Evolutionary conservation across 2,888 invertebrate species (phyloP).

Genomic region (Serrognathus titanus): DNA sequence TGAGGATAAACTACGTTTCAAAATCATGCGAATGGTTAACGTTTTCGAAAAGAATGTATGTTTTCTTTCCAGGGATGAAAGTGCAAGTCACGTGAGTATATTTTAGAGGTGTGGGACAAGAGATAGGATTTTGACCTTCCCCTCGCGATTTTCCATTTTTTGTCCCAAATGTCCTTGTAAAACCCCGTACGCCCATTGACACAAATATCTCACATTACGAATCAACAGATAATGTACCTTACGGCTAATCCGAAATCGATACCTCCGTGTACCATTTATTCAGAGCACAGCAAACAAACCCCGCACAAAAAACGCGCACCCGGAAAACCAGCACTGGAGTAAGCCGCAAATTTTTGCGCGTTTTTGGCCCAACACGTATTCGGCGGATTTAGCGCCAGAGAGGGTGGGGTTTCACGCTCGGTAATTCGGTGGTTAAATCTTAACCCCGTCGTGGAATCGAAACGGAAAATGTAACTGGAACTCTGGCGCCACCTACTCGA

Average conservation of each 20-base stretch:
- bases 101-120: too few species aligned
- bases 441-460: conserved; percentile 12
- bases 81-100: too few species aligned
- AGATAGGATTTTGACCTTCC: too few species aligned
- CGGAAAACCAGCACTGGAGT: not conserved
- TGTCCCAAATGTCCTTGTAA: not conserved
- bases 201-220: conserved; percentile 6
- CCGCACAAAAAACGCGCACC: not conserved
- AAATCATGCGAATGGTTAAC: too few species aligned
- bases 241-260: conserved; percentile 7
- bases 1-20: too few species aligned
- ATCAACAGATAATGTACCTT: conserved; percentile 14
- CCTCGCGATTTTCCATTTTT: too few species aligned
- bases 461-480: conserved; percentile 4
- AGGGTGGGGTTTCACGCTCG: conserved; percentile 13
- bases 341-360: not conserved
- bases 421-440: conserved; percentile 6
- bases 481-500: conserved; percentile 10
- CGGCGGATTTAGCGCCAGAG: not conserved
- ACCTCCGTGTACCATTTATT: not conserved
- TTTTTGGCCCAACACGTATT: too few species aligned
- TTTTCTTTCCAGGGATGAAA: too few species aligned
- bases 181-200: conserved; percentile 2
- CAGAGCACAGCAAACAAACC: not conserved
- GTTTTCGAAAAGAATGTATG: too few species aligned